Evolutionary conservation across 2,113 vertebrate species (phyloP), one percentile per base, ranked within the genome.

Genomic region (Dasyurus viverrinus): DNA sequence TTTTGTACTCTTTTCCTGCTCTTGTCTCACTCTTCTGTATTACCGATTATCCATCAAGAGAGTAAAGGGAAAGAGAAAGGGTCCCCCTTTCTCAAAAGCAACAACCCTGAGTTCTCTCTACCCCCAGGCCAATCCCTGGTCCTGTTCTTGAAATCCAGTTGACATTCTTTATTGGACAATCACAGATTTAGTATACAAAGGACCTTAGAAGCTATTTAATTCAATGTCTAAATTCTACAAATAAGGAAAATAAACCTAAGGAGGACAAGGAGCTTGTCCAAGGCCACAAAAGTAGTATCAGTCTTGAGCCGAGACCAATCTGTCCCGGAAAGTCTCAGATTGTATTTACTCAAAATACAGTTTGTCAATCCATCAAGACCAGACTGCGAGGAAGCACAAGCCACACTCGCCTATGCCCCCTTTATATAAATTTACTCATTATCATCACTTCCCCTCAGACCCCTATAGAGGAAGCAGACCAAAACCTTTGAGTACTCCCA

Each of bases 101-200:
- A 26, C 92, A 94, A 92, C 48, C 52, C 25, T 47, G 93, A 93
- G 54, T 53, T 94, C 68, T 95, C 91, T 53, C 42, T 16, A 91
- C 50, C 8, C n/a, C 42, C 27, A 6, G 30, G 30, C 30, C 30
- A 30, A 68, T 30, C 27, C 60, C 30, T 5, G 27, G 60, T 36
- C 36, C 60, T 76, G 16, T 16, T 2, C 4, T 76, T 19, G 30
- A 76, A 36, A 76, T 68, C 60, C 14, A n/a, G 60, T n/a, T 36
- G 36, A 68, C 27, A 60, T 27, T 27, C 27, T 10, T 60, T 14
- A 68, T 68, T 12, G 3, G 57, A 60, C 27, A 60, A 60, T 60
- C 11, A 60, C 12, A 68, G 2, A 68, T 36, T 68, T 36, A 68
- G 60, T 5, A 68, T 60, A 11, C 16, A 19, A 68, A 76, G 60